phyloP scores from a whole-genome alignment of 2,113 vertebrate species.

The Bettongia penicillata region DNA sequence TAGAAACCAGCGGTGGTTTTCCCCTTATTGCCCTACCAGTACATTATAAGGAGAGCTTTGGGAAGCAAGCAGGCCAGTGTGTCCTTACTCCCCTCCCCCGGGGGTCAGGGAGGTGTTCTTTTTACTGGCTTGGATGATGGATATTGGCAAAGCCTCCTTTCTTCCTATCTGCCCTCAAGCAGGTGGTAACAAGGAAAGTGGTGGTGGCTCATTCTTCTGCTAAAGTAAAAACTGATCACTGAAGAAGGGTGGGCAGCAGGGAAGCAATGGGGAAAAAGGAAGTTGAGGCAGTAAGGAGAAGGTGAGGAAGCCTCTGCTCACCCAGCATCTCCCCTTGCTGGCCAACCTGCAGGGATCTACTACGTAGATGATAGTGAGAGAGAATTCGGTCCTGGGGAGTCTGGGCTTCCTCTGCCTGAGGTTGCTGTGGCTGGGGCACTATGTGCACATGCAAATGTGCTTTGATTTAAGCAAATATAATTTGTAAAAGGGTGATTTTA shows the following conservation, averaged over 20 bases:
- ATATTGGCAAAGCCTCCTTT: not conserved
- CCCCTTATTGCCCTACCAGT: not conserved
- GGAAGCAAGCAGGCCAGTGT: not conserved
- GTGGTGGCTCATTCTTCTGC: too few species aligned
- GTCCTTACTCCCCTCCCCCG: not conserved
- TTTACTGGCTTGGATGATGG: not conserved
- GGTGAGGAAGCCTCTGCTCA: not conserved
- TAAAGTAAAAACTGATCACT: not conserved
- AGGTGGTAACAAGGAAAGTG: not conserved
- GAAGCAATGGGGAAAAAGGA: not conserved
- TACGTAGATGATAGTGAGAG: not conserved
- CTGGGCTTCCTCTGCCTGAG: conserved; percentile 5
- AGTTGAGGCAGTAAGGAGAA: too few species aligned
- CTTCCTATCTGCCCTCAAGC: not conserved
- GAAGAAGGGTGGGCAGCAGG: not conserved
- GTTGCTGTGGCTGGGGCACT: conserved; percentile 1
- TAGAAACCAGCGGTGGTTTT: not conserved
- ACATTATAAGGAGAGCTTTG: not conserved
- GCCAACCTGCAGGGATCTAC: too few species aligned
- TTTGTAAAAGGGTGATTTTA: conserved; percentile 44
- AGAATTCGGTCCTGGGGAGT: not conserved
- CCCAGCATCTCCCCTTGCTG: not conserved
- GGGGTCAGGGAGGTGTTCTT: not conserved
- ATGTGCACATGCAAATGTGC: not conserved
- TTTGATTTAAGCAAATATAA: conserved; percentile 35